These are phyloP conservation scores for Harpagus bidentatus DNA, from an alignment of 2,113 vertebrate species.

Conservation along the genomic window DNA sequence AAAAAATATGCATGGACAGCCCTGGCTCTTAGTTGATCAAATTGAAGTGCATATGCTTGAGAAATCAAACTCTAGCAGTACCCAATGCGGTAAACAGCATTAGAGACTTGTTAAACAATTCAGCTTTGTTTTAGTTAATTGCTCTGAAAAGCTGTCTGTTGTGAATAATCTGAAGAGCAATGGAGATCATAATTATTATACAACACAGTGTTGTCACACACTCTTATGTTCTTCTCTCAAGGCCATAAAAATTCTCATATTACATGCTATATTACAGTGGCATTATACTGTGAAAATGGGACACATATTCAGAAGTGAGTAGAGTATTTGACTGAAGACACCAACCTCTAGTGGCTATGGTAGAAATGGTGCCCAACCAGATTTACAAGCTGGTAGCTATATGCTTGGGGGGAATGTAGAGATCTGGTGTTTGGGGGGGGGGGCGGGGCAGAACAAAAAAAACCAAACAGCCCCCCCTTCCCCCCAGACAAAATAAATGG, in stretches of 20 bases:
- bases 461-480: too few species aligned
- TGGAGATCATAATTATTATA: neutral
- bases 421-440: neutral
- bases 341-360: neutral
- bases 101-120: conserved; percentile 35
- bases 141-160: neutral
- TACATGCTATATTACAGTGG: neutral
- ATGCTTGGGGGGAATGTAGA: neutral
- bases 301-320: neutral
- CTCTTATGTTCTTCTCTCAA: neutral
- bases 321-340: neutral
- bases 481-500: neutral
- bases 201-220: neutral
- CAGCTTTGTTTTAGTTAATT: conserved; percentile 6
- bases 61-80: neutral
- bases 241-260: neutral
- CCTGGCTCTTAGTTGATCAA: neutral
- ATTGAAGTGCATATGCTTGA: neutral
- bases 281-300: neutral
- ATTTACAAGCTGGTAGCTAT: neutral
- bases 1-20: neutral
- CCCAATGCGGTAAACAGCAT: conserved; percentile 7
- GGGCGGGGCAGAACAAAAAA: too few species aligned
- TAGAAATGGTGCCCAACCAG: neutral
- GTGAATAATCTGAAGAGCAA: neutral